A percentile compares a stretch with the other conserved stretches of the same genome.
phyloP scores from a whole-genome alignment of 2,797 vertebrate species.

The Helarctos malayanus region DNA sequence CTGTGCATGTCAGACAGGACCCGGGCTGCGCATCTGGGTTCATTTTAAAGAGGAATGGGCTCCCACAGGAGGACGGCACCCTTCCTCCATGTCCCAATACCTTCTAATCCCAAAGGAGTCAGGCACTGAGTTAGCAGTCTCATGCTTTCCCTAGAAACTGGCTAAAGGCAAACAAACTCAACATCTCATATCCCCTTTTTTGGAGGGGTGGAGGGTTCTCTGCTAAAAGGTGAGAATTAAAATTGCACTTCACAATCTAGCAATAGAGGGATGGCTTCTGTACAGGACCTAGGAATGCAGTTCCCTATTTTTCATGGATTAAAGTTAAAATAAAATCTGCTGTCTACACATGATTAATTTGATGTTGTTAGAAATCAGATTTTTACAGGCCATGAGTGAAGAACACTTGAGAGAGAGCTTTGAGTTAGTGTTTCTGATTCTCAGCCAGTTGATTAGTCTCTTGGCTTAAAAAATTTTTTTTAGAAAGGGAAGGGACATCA shows the following conservation, averaged over 20 bases:
- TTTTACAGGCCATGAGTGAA: slow-evolving; percentile 78
- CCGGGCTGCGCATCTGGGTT: neutral
- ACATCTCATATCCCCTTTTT: neutral
- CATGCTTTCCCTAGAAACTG: neutral
- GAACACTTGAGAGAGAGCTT: slow-evolving; percentile 64
- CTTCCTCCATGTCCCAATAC: neutral
- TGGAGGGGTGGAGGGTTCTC: neutral
- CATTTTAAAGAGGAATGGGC: slow-evolving; percentile 31
- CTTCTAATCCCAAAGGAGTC: neutral
- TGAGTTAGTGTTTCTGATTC: slow-evolving; percentile 38
- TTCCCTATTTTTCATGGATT: slow-evolving; percentile 2
- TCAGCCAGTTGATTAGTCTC: slow-evolving; percentile 53
- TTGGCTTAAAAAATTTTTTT: slow-evolving; percentile 23
- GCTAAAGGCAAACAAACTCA: neutral
- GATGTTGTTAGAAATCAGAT: slow-evolving; percentile 76
- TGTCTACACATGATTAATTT: slow-evolving; percentile 81
- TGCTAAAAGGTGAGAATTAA: slow-evolving; percentile 39
- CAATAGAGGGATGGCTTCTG: neutral
- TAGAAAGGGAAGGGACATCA: slow-evolving; percentile 24
- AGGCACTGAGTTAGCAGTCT: neutral
- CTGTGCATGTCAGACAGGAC: slow-evolving; percentile 49
- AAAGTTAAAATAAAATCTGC: slow-evolving; percentile 56
- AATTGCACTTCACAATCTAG: slow-evolving; percentile 19
- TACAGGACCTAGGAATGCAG: neutral
- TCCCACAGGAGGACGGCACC: neutral